Percentiles rank a stretch among this genome's conserved stretches.
phyloP scores from a whole-genome alignment of 2,797 vertebrate species.

The Coreius guichenoti region DNA sequence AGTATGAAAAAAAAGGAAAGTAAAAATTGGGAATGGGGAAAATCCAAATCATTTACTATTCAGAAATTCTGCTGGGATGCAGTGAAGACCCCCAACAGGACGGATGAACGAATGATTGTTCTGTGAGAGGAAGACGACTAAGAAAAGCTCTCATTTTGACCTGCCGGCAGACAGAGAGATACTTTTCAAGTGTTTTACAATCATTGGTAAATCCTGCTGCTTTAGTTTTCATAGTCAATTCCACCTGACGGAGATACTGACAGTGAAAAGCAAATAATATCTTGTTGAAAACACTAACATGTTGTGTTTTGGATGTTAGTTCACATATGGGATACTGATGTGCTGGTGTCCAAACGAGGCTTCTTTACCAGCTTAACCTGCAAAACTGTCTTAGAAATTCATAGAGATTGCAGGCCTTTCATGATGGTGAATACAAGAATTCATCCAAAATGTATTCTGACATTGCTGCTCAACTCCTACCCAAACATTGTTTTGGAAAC shows the following conservation, averaged over 20 bases:
- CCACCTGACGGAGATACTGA: neutral
- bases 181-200: neutral
- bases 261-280: conserved; percentile 1
- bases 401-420: neutral
- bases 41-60: neutral
- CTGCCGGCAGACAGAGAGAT: neutral
- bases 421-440: neutral
- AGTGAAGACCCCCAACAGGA: conserved; percentile 10
- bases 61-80: neutral
- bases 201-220: neutral
- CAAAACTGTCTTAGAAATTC: neutral
- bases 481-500: neutral
- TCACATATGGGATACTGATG: no score
- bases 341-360: neutral
- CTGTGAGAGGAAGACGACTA: conserved; percentile 14
- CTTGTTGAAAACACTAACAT: neutral
- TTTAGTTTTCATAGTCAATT: neutral
- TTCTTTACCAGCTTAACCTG: neutral
- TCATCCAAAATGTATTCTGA: neutral
- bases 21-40: neutral
- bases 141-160: conserved; percentile 16
- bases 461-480: neutral
- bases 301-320: neutral
- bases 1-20: neutral
- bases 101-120: conserved; percentile 34